Conservation (phyloP, 92 coral and sea anemone genomes). For the Plumapathes pennacea region DNA sequence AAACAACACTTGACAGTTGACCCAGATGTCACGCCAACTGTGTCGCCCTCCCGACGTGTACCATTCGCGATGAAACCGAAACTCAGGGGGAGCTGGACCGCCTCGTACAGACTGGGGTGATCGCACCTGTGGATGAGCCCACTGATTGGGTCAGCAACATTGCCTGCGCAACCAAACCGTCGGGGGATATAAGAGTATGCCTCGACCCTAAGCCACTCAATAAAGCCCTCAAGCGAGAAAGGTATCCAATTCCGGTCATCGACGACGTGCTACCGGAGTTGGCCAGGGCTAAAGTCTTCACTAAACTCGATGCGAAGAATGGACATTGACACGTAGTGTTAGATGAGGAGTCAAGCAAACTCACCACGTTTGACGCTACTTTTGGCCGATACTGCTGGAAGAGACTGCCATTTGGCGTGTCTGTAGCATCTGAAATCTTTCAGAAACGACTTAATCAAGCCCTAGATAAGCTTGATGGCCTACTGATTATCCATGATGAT, state of each 20-base stretch:
- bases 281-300: conserved; percentile 13
- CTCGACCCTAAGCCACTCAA: conserved; percentile 25
- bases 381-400: conserved; percentile 24
- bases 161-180: conserved; percentile 15
- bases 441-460: conserved; percentile 24
- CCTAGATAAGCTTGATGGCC: conserved; percentile 20
- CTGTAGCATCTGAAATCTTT: conserved; percentile 14
- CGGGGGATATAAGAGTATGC: conserved; percentile 26
- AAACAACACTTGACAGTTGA: conserved; percentile 12
- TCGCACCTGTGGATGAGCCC: conserved; percentile 22
- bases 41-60: conserved; percentile 7
- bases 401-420: conserved; percentile 28
- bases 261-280: conserved; percentile 25
- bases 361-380: conserved; percentile 26
- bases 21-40: conserved; percentile 6
- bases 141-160: conserved; percentile 30
- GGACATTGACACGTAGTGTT: conserved; percentile 9
- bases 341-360: conserved; percentile 13
- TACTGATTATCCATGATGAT: conserved; percentile 3
- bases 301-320: conserved; percentile 11
- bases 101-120: conserved; percentile 7
- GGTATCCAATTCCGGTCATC: conserved; percentile 24
- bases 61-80: conserved; percentile 16
- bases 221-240: conserved; percentile 18
- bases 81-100: conserved; percentile 22